Evolutionary conservation across 2,888 invertebrate genomes (phyloP), one percentile per base, ranked within the genome.

Genomic region (Nezara viridula): DNA sequence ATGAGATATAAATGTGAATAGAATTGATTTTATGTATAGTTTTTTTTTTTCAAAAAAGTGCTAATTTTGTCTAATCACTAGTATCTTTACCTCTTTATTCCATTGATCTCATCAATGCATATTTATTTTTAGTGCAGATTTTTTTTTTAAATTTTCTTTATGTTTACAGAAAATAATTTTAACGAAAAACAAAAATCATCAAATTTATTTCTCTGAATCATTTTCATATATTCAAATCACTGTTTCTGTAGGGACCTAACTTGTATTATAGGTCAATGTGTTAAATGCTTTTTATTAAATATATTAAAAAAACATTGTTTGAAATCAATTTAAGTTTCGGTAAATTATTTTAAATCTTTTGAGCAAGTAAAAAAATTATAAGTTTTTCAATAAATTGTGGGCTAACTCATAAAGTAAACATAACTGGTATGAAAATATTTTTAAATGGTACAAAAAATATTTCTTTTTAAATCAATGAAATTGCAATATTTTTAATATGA

Each of bases 391-490:
- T 24, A 5, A 27, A 60, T 60, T 60, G 27, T 60, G 27, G 55
- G 10, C 10, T 55, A 27, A 60, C n/a, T 27, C 27, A 60, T 27
- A 37, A 19, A 24, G 47, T 32, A 5, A 44, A 37, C 44, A 88
- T 49, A 88, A 60, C 16, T 40, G 12, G 24, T 44, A n/a, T 66
- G 37, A 66, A 32, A 73, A 66, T 52, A 86, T 86, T 47, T 47
- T 50, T 32, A 52, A 49, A 88, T 47, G 14, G 1, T 66, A 12
- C 0, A 27, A 32, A 49, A 73, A 73, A 49, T 73, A 49, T 44
- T 73, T n/a, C 40, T n/a, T 44, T 88, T 40, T 47, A 14, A 88
- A 44, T 66, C n/a, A 88, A 88, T 88, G 14, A 14, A 40, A 73
- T 44, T 5, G 24, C 5, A 37, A 24, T 60, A 37, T 19, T 60